Evolutionary conservation across 2,888 invertebrate genomes (phyloP), one percentile per base, ranked within the genome.

Genomic region (Pseudanteris insignis): DNA sequence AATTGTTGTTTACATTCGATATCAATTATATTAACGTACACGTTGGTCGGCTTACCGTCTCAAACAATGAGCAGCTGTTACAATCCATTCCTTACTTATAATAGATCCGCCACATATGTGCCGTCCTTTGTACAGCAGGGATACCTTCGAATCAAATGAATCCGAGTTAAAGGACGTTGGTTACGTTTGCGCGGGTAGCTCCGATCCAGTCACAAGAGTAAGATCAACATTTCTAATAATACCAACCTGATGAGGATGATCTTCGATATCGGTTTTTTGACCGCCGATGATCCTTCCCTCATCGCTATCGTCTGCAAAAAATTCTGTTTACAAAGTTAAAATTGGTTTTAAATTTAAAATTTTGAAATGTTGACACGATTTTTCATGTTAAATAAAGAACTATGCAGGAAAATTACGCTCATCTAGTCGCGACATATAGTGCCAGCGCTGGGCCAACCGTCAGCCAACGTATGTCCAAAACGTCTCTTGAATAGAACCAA

Each of bases 231-330:
- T 37, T 10, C n/a, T 18, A 30, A 25, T 11, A n/a, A 3, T 37
- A 43, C 70, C 70, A 47, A 77, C 70, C 74, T 80, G 81, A 63
- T 80, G 68, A 6, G 81, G 81, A 57, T 76, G 71, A 8, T 72
- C 32, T 37, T 66, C 63, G 57, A 81, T 80, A n/a, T 67, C 63
- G 3, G 72, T 74, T 18, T 57, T 36, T 24, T 59, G 62, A 18
- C 81, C 81, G 6, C 81, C 81, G 0, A 81, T 76, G 41, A 81
- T 78, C 10, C 75, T 66, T 15, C 69, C 58, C 15, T 44, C 65
- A 26, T 68, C 65, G 5, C 7, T 34, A n/a, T n/a, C n/a, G n/a
- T 14, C 33, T 14, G 12, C 7, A 21, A 21, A 5, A 4, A 21
- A 21, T 5, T 21, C 21, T 21, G 21, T 21, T 7, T n/a, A n/a